A percentile compares a stretch with the other conserved stretches of the same genome.
Conservation (phyloP, 2,888 invertebrate genomes). For the Alloscopus bannaensis region DNA sequence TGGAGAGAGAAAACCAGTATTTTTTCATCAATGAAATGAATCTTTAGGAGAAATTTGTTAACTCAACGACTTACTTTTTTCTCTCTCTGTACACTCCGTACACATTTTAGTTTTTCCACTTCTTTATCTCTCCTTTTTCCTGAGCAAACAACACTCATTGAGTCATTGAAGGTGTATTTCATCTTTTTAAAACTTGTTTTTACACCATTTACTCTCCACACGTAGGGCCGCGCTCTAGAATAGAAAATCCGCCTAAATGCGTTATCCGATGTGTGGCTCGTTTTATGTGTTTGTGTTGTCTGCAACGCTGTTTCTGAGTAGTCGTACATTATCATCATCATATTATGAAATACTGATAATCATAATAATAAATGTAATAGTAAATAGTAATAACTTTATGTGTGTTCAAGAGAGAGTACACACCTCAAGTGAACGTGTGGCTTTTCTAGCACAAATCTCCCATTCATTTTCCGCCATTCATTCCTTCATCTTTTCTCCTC, state of each 20-base stretch:
- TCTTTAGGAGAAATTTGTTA: constrained; percentile 20
- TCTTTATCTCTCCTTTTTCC: constrained; percentile 10
- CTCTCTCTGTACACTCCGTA: neutral
- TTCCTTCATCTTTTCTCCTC: constrained; percentile 37
- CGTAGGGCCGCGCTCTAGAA: too few species aligned
- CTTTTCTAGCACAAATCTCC: constrained; percentile 15
- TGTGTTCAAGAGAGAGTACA: too few species aligned
- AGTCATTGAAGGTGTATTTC: constrained; percentile 38
- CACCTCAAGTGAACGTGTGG: neutral
- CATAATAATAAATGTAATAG: constrained; percentile 59
- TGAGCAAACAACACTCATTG: constrained; percentile 47
- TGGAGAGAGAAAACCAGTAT: constrained; percentile 46
- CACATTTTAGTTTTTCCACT: constrained; percentile 6
- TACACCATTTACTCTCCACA: constrained; percentile 40
- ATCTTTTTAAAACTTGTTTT: constrained; percentile 55
- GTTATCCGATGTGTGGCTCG: too few species aligned
- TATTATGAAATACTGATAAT: constrained; percentile 38
- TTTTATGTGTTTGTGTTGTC: too few species aligned
- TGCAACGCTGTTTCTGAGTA: neutral
- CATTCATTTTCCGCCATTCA: constrained; percentile 15
- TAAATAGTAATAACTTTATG: constrained; percentile 44
- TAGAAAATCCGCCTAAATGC: neutral
- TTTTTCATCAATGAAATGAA: constrained; percentile 60
- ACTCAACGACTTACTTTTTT: too few species aligned
- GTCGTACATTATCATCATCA: constrained; percentile 35